phyloP scores from a whole-genome alignment of 1,140 invertebrate genomes.

The Heliconius congener region DNA sequence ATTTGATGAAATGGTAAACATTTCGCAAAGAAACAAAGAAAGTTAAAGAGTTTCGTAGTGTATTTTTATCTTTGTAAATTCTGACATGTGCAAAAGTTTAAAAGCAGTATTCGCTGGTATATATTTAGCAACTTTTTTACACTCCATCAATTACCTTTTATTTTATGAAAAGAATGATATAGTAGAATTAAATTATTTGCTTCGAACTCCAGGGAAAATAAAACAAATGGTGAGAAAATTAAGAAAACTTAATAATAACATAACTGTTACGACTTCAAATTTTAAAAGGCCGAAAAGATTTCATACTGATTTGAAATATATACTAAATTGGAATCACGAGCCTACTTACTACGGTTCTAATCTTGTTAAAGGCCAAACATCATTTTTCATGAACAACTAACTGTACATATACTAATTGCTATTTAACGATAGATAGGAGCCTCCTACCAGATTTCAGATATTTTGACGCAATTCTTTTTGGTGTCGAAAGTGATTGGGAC shows the following conservation, averaged over 20 bases:
- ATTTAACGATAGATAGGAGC: constrained; percentile 50
- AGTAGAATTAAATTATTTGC: constrained; percentile 54
- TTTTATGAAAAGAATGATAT: constrained; percentile 39
- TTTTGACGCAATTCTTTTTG: constrained; percentile 65
- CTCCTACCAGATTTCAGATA: constrained; percentile 50
- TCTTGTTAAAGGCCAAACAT: constrained; percentile 49
- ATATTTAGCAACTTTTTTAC: constrained; percentile 50
- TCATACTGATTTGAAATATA: constrained; percentile 57
- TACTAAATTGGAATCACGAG: constrained; percentile 56
- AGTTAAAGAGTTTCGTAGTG: constrained; percentile 2
- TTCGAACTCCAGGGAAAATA: constrained; percentile 36
- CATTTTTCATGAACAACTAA: constrained; percentile 59
- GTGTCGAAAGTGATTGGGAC: constrained; percentile 61
- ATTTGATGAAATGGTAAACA: constrained; percentile 4
- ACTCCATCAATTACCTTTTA: constrained; percentile 45
- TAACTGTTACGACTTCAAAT: constrained; percentile 17
- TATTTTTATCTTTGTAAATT: constrained; percentile 15
- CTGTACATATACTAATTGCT: constrained; percentile 58
- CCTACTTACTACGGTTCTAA: constrained; percentile 42
- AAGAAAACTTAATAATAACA: constrained; percentile 39
- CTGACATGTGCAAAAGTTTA: constrained; percentile 51
- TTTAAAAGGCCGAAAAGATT: constrained; percentile 47
- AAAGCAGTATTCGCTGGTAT: constrained; percentile 44
- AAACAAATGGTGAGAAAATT: constrained; percentile 40
- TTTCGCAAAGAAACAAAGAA: constrained; percentile 29